Evolutionary conservation across 2,797 vertebrate species (phyloP), one percentile per base, ranked within the genome.

Genomic region (Fistularia tabacaria): DNA sequence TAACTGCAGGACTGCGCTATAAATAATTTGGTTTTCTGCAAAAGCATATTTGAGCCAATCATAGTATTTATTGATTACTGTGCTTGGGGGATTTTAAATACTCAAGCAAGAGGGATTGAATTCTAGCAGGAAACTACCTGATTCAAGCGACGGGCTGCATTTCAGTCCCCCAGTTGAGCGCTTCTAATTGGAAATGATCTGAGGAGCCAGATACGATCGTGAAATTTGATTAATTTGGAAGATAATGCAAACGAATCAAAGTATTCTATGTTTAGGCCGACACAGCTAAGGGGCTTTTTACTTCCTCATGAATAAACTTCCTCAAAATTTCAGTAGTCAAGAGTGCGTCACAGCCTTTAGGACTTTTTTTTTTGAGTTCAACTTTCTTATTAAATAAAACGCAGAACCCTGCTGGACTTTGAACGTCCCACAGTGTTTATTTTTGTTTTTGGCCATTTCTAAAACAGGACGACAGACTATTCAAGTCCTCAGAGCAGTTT

Each of bases 381-480:
- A 67, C 57, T 66, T 76, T 76, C 55, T 64, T 69, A 59, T 74
- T 85, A 66, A 84, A 85, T 83, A 73, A 83, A 80, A 74, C 69
- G 79, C 59, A 40, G 39, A 66, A 38, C 25, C 53, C 76, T 59
- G 61, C 6, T 36, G 64, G 73, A 58, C 56, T 69, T 60, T 59
- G 54, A 12, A 54, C 60, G 64, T 61, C 68, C 68, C 50, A 79
- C 74, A 62, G 41, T 59, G 59, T 37, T 66, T 69, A 50, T 74
- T 82, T 74, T 74, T 38, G 69, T 74, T 82, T 74, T 74, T 38
- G 69, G 51, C 39, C 13, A 39, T 56, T 69, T 65, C 66, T 57
- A 65, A 74, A 77, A 71, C 3, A 9, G 8, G 51, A 72, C 39
- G 8, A 6, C 37, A 14, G 38, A 46, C 46, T n/a, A 12, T 45